phyloP scores from a whole-genome alignment of 1,140 invertebrate genomes.

The Carposina sasakii region DNA sequence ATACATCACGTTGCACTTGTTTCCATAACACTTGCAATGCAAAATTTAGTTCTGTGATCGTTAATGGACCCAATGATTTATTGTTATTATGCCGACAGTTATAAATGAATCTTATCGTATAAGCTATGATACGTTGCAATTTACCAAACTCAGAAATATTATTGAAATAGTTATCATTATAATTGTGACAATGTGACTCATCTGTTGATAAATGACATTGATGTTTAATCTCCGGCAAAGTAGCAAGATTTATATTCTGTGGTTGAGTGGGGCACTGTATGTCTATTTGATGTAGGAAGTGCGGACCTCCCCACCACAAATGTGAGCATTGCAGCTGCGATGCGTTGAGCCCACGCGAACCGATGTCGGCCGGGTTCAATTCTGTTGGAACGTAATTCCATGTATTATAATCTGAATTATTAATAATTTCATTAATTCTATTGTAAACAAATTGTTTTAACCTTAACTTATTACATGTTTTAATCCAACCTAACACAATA shows the following conservation, averaged over 20 bases:
- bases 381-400: slow-evolving; percentile 16
- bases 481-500: slow-evolving; percentile 16
- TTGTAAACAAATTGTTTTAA: slow-evolving; percentile 15
- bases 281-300: neutral
- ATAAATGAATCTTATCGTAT: slow-evolving; percentile 10
- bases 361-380: slow-evolving; percentile 15
- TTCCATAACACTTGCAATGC: slow-evolving; percentile 1
- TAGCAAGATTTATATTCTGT: neutral
- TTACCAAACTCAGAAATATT: slow-evolving; percentile 9
- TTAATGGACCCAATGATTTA: slow-evolving; percentile 3
- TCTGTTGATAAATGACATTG: slow-evolving; percentile 1
- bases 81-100: slow-evolving; percentile 4
- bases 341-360: slow-evolving; percentile 4
- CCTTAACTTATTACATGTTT: neutral
- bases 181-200: neutral
- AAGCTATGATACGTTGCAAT: slow-evolving; percentile 10
- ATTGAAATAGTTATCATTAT: neutral
- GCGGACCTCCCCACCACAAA: slow-evolving; percentile 15
- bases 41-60: neutral
- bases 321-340: neutral
- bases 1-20: slow-evolving; percentile 1
- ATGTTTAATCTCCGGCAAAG: slow-evolving; percentile 10
- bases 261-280: slow-evolving; percentile 1
- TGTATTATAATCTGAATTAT: neutral
- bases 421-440: slow-evolving; percentile 3